Percentiles rank a stretch among this genome's conserved stretches.
These are phyloP conservation scores for Lerista edwardsae DNA, from an alignment of 2,797 vertebrate species.

Conservation along the genomic window DNA sequence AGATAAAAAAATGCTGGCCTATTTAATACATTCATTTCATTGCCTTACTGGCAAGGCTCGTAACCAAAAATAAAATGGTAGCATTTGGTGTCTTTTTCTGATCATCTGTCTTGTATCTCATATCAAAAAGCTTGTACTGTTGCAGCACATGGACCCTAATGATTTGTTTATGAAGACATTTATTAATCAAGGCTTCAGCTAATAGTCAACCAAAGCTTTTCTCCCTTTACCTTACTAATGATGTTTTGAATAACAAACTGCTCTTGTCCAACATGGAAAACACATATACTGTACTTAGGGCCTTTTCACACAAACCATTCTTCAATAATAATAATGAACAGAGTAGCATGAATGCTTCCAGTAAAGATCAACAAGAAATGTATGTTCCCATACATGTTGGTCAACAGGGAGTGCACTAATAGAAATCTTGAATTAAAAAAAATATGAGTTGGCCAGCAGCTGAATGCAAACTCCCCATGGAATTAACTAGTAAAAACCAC, in stretches of 20 bases:
- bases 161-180: conserved; percentile 12
- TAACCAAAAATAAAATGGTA: conserved; percentile 27
- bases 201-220: background rate
- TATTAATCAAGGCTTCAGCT: background rate
- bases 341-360: background rate
- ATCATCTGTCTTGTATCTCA: background rate
- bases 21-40: conserved; percentile 65
- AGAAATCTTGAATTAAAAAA: background rate
- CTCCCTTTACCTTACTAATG: background rate
- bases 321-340: conserved; percentile 10
- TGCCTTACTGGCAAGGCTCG: conserved; percentile 55
- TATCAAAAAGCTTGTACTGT: background rate
- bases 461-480: conserved; percentile 24
- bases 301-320: conserved; percentile 37
- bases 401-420: conserved; percentile 17
- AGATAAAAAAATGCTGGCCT: conserved; percentile 62
- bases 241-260: conserved; percentile 4
- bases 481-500: background rate
- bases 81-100: background rate
- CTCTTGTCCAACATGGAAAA: conserved; percentile 8
- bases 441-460: background rate
- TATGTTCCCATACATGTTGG: background rate
- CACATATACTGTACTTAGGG: background rate
- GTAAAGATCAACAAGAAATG: background rate
- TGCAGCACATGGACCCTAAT: background rate